Evolutionary conservation across 2,797 vertebrate genomes (phyloP).

Genomic region (Chelmon rostratus): DNA sequence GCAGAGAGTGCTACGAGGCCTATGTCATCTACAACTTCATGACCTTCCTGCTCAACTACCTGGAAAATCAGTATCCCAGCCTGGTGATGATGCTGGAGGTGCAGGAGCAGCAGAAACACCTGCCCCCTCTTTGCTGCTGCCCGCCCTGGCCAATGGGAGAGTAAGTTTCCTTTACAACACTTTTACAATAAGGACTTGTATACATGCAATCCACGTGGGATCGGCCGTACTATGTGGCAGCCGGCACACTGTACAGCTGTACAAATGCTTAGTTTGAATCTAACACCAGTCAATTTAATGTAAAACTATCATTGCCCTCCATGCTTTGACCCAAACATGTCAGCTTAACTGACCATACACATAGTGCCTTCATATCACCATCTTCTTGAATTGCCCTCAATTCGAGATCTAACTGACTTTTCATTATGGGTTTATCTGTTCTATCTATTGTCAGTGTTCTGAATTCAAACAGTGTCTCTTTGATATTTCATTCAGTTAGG

Average conservation of each 20-base stretch:
- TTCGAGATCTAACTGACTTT: too few species aligned
- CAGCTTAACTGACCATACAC: too few species aligned
- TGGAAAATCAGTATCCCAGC: conserved; percentile 95
- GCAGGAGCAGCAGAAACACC: conserved; percentile 97
- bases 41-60: conserved; percentile 97
- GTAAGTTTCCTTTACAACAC: conserved; percentile 85
- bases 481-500: not conserved
- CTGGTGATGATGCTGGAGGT: conserved; percentile 95
- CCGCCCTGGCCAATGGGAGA: conserved; percentile 99
- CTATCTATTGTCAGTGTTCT: too few species aligned
- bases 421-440: too few species aligned
- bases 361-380: too few species aligned
- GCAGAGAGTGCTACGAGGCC: conserved; percentile 98
- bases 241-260: not conserved
- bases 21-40: conserved; percentile 99
- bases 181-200: not conserved
- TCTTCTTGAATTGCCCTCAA: too few species aligned
- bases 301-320: too few species aligned
- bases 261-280: not conserved
- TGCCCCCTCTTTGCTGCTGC: conserved; percentile 96
- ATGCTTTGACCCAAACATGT: not conserved
- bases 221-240: not conserved
- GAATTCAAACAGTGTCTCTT: too few species aligned
- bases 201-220: not conserved
- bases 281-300: not conserved